These are phyloP conservation scores for Hermetia illucens DNA, from an alignment of 1,140 invertebrate genomes.

Conservation along the genomic window DNA sequence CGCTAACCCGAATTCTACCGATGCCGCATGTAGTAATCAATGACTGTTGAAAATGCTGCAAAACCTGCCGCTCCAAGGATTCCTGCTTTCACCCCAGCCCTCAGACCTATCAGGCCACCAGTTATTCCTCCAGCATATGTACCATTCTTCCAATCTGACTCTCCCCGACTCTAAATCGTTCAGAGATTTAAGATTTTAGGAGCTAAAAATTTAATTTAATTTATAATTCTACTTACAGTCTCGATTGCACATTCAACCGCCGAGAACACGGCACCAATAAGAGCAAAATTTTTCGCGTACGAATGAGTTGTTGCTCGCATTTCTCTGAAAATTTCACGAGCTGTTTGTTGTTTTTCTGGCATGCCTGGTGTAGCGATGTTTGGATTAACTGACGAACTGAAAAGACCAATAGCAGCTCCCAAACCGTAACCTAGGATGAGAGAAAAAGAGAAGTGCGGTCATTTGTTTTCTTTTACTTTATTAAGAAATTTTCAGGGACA, in stretches of 20 bases:
- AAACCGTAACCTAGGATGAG: slow-evolving; percentile 69
- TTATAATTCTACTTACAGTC: slow-evolving; percentile 40
- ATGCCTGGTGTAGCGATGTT: slow-evolving; percentile 53
- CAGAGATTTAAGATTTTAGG: slow-evolving; percentile 9
- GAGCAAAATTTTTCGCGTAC: slow-evolving; percentile 96
- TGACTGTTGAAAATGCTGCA: slow-evolving; percentile 86
- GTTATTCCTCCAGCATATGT: slow-evolving; percentile 87
- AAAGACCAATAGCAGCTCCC: slow-evolving; percentile 85
- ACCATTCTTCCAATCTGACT: slow-evolving; percentile 92
- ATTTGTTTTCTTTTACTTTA: too few species aligned
- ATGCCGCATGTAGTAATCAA: slow-evolving; percentile 82
- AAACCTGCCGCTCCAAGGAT: slow-evolving; percentile 85
- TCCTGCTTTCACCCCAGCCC: slow-evolving; percentile 89
- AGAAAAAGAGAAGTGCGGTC: too few species aligned
- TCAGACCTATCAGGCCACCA: slow-evolving; percentile 85
- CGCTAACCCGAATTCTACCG: slow-evolving; percentile 21
- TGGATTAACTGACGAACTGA: slow-evolving; percentile 90
- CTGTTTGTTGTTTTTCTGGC: slow-evolving; percentile 66
- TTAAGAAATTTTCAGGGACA: too few species aligned
- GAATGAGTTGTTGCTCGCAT: slow-evolving; percentile 81
- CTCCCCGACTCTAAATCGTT: slow-evolving; percentile 65
- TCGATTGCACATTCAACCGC: slow-evolving; percentile 87
- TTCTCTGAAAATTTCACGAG: slow-evolving; percentile 70
- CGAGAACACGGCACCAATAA: slow-evolving; percentile 86
- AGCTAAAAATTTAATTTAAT: slow-evolving; percentile 3